These are phyloP conservation scores for Sebastes taczanowskii DNA, from an alignment of 2,797 vertebrate species.

Conservation along the genomic window DNA sequence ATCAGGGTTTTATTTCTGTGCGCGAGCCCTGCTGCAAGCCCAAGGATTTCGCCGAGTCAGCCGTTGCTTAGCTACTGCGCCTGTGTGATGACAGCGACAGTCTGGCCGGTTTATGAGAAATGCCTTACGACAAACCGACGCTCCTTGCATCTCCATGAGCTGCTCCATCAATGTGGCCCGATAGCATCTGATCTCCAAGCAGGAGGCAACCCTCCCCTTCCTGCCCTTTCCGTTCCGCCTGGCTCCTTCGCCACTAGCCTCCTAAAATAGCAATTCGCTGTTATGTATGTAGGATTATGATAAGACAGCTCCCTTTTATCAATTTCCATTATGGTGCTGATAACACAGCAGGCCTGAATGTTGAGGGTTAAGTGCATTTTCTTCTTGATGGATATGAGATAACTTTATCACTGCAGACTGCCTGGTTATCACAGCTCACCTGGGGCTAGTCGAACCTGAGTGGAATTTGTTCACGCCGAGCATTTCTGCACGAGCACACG, in stretches of 20 bases:
- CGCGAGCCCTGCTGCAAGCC: conserved; percentile 47
- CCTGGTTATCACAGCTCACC: conserved; percentile 74
- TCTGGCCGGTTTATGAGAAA: conserved; percentile 60
- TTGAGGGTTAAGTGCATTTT: conserved; percentile 78
- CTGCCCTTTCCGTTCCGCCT: conserved; percentile 28
- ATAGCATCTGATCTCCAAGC: conserved; percentile 66
- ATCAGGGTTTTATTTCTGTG: conserved; percentile 66
- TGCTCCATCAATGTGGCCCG: conserved; percentile 44
- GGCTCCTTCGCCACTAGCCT: conserved; percentile 34
- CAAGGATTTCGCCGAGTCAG: conserved; percentile 69
- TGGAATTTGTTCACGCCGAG: conserved; percentile 48
- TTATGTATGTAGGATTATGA: conserved; percentile 77
- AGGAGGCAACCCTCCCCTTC: conserved; percentile 48
- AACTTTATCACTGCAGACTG: conserved; percentile 69
- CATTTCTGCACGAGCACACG: conserved; percentile 11
- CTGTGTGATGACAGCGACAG: conserved; percentile 56
- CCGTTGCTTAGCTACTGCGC: conserved; percentile 33
- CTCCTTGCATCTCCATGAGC: conserved; percentile 39
- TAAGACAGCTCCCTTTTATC: conserved; percentile 75
- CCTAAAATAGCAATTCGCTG: conserved; percentile 68
- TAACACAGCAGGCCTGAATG: conserved; percentile 65
- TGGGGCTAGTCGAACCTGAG: conserved; percentile 64
- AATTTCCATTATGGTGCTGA: conserved; percentile 70
- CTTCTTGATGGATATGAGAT: conserved; percentile 70
- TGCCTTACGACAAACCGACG: conserved; percentile 29